Percentiles rank a stretch among this genome's conserved stretches.
These are phyloP conservation scores for Phataginus tetradactyla DNA, from an alignment of 2,797 vertebrate genomes.

Conservation along the genomic window DNA sequence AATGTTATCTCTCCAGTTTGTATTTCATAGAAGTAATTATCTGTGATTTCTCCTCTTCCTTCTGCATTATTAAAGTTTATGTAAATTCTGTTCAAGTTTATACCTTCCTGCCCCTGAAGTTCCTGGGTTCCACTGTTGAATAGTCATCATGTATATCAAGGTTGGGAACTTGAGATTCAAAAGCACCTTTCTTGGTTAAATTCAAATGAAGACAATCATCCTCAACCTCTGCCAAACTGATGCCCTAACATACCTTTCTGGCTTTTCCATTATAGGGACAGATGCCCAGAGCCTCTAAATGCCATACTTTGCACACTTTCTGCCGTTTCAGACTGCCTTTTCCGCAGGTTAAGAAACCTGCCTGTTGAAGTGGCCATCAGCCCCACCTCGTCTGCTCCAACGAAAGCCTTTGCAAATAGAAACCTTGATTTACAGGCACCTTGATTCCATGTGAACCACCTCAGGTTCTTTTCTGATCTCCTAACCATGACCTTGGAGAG, in stretches of 20 bases:
- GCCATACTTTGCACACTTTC: not conserved
- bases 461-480: not conserved
- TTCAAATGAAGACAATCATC: conserved; percentile 15
- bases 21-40: conserved; percentile 32
- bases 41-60: not conserved
- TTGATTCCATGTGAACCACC: not conserved
- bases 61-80: not conserved
- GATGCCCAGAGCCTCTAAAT: not conserved
- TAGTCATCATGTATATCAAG: not conserved
- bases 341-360: not conserved
- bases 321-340: not conserved
- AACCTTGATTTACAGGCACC: not conserved
- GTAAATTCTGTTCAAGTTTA: conserved; percentile 34
- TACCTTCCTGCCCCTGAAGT: not conserved
- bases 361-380: not conserved
- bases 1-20: not conserved
- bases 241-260: not conserved
- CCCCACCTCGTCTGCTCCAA: not conserved
- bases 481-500: not conserved
- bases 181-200: conserved; percentile 32
- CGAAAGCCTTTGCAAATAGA: not conserved
- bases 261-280: not conserved
- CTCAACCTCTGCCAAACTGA: not conserved
- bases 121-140: not conserved
- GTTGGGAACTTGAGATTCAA: not conserved